Base-by-base conservation (phyloP, 2,888 invertebrate genomes). In the Anoncus sp. region DNA sequence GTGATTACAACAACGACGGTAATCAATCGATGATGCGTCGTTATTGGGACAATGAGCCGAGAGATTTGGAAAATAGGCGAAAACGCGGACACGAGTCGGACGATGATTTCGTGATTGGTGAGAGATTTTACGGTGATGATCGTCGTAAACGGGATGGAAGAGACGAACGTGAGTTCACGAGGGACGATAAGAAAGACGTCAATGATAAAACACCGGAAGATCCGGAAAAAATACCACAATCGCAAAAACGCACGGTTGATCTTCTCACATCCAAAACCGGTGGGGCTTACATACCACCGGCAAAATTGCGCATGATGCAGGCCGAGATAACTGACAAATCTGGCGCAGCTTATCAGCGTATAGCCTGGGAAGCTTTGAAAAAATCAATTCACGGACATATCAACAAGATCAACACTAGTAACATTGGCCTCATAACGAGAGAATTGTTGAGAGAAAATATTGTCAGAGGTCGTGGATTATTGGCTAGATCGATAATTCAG, bases 361-460 rank as follows among this genome's bases (percentile, higher is more conserved):
- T 99, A 60, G 97, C 99, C 1, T 99, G 99, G 99, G 99, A 99
- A 92, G 98, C 98, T 0, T 92, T 99, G 22, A 99, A 99, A 90
- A 99, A 99, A 91, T 98, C 98, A 9, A 97, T 99, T 81, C 98
- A 99, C 88, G 99, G 99, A 84, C 96, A 97, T 83, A 98, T 99
- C 75, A 99, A 99, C 92, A 99, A 99, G 93, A 96, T 99, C 1
- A 99, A 99, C 90, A 97, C 97, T 0, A 96, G 97, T 14, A 99
- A 99, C 90, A 97, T 99, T 81, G 96, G 95, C 0, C 95, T 97
- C 65, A 98, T 99, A 73, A 97, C 98, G 0, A 93, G 96, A 71
- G 97, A 99, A 90, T 91, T 99, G 27, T 93, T 99, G 12, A 96
- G 96, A 87, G 99, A 99, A 91, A 99, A 99, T 89, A 96, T 99